Evolutionary conservation across 2,113 vertebrate genomes (phyloP).

Genomic region (Zeus faber): DNA sequence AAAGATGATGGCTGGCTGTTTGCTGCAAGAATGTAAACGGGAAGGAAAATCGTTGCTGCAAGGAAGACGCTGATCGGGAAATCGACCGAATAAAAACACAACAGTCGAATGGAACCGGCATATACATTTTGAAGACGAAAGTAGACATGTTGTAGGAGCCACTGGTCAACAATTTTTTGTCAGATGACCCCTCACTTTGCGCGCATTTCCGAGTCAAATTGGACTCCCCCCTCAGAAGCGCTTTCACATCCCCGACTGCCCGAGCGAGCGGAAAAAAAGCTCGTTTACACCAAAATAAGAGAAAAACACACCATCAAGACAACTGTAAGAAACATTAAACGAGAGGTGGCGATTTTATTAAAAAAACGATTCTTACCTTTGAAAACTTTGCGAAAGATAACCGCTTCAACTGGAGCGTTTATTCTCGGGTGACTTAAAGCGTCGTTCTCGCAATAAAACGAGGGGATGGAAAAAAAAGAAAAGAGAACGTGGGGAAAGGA

Average conservation of each 20-base stretch:
- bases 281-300: constrained; percentile 54
- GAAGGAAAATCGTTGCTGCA: constrained; percentile 61
- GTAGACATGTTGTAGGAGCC: constrained; percentile 49
- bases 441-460: constrained; percentile 72
- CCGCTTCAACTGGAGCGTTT: constrained; percentile 40
- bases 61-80: constrained; percentile 47
- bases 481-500: constrained; percentile 62
- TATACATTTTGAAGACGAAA: constrained; percentile 34
- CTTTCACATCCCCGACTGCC: constrained; percentile 49
- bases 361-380: constrained; percentile 50
- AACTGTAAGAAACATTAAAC: constrained; percentile 20
- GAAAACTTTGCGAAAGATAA: constrained; percentile 41
- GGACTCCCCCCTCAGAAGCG: constrained; percentile 40
- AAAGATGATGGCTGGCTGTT: constrained; percentile 61
- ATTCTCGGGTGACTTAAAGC: constrained; percentile 60
- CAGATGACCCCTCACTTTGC: constrained; percentile 63
- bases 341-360: constrained; percentile 36
- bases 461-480: constrained; percentile 57
- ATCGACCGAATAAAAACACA: constrained; percentile 47
- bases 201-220: constrained; percentile 66
- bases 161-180: constrained; percentile 49
- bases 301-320: constrained; percentile 34
- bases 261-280: constrained; percentile 56
- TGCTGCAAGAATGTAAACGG: constrained; percentile 66
- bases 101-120: constrained; percentile 36